Base-by-base conservation (phyloP, 2,888 invertebrate genomes). In the Branchellion lobata region DNA sequence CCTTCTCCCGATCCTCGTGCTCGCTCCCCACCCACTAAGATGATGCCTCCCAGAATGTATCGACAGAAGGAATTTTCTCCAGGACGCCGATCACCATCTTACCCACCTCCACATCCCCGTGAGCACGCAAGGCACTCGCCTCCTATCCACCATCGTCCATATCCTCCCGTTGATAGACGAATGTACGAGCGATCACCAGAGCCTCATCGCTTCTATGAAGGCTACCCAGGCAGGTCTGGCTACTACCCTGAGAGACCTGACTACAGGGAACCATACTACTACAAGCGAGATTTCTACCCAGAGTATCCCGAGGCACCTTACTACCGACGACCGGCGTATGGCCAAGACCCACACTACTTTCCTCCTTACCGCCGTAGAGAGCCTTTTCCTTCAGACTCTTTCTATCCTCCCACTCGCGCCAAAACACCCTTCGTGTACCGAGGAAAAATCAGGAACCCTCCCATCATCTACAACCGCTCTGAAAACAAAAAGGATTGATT, bases 371-470 rank as follows among this genome's bases (percentile, higher is more conserved):
- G 61, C 51, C 75, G n/a, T 53, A 40, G 40, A 11, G 31, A 1
- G 27, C 24, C 5, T 53, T 47, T 51, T 31, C 75, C 3, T 27
- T 24, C 5, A 51, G 75, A 75, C 27, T 47, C 8, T 3, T 29
- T 14, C 24, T 47, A 29, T 21, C 27, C 29, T 53, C 75, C 29
- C 51, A 24, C 33, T 27, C 33, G 29, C 47, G 21, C 3, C n/a
- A 34, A 69, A 34, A 27, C 14, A 21, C 33, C 69, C 21, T 31
- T 69, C 31, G 61, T 57, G 24, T 77, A 77, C 40, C 18, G 77
- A 36, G 77, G 77, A 18, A 61, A 57, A n/a, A 77, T 77, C 33
- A 31, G 34, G 34, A 77, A 77, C 40, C 77, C 77, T 2, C 77
- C 77, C 33, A 61, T 77, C 1, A 34, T 77, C 34, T 75, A 75